Percentiles rank a stretch among this genome's conserved stretches.
These are phyloP conservation scores for Rattus norvegicus DNA, from an alignment of 2,113 vertebrate species.

Conservation along the genomic window GRCr8 NC_086025.1:120442001-120442500, in stretches of 20 bases:
- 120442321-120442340: background rate
- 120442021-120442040: background rate
- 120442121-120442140: too few species aligned
- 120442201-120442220: accelerated
- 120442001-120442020: background rate
- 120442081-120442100: too few species aligned
- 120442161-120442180: accelerated
- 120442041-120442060: background rate
- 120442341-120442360: accelerated
- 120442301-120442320: accelerated
- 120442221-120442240: too few species aligned
- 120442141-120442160: too few species aligned
- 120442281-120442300: accelerated
- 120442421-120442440: background rate
- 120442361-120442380: accelerated
- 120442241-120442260: background rate
- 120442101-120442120: too few species aligned
- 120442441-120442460: accelerated
- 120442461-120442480: accelerated
- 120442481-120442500: background rate
- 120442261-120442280: background rate
- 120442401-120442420: accelerated
- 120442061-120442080: background rate
- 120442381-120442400: accelerated
- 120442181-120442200: accelerated